Conservation (phyloP, 1,140 invertebrate species). For the Anastatus disparis region DNA sequence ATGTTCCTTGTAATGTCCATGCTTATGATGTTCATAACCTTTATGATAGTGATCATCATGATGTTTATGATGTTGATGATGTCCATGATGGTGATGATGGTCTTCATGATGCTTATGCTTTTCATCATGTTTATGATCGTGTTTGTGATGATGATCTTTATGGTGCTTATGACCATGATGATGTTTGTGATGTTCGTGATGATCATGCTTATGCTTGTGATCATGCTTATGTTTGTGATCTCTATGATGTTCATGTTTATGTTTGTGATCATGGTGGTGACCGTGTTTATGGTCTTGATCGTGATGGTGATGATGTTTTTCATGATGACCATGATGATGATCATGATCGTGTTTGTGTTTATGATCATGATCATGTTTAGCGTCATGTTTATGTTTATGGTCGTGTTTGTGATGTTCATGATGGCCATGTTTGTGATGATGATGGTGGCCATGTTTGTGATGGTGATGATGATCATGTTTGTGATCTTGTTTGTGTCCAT, state of each 20-base stretch:
- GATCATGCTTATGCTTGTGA: conserved; percentile 28
- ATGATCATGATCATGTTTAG: conserved; percentile 27
- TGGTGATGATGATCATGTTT: conserved; percentile 31
- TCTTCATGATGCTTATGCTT: conserved; percentile 26
- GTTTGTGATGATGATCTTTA: conserved; percentile 14
- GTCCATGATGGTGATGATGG: conserved; percentile 10
- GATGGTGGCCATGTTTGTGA: conserved; percentile 16
- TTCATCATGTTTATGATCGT: conserved; percentile 22
- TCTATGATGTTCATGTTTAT: conserved; percentile 21
- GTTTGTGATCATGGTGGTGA: conserved; percentile 36
- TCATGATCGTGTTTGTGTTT: conserved; percentile 30
- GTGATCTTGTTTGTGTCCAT: conserved; percentile 27
- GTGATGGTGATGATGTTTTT: conserved; percentile 31
- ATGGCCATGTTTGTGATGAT: conserved; percentile 29
- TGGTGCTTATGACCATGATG: conserved; percentile 24
- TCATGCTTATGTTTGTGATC: conserved; percentile 30
- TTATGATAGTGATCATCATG: conserved; percentile 15
- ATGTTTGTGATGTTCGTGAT: conserved; percentile 28
- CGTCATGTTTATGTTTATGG: conserved; percentile 29
- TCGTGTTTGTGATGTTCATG: conserved; percentile 19
- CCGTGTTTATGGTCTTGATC: conserved; percentile 22
- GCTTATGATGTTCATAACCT: conserved; percentile 1
- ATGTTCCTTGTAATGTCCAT: conserved; percentile 9
- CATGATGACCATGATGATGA: conserved; percentile 26
- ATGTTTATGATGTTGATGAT: conserved; percentile 3